These are phyloP conservation scores for Dicyrtoma fusca DNA, from an alignment of 2,888 invertebrate genomes.

Conservation along the genomic window DNA sequence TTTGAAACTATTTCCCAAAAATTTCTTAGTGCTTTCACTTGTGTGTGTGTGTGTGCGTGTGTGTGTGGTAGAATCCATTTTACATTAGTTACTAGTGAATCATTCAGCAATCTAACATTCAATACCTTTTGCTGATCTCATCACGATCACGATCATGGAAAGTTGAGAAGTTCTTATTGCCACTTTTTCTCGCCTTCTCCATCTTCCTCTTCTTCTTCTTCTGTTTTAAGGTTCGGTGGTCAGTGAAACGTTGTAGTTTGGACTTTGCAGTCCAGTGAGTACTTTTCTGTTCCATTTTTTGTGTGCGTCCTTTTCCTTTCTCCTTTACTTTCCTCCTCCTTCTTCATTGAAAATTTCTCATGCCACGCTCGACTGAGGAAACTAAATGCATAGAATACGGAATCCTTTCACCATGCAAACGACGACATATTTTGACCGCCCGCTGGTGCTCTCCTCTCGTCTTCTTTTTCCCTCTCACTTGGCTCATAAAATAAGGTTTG, in stretches of 20 bases:
- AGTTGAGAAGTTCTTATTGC: background rate
- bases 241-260: constrained; percentile 1
- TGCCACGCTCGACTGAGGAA: constrained; percentile 26
- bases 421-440: constrained; percentile 4
- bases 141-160: background rate
- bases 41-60: too few species aligned
- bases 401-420: background rate
- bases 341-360: constrained; percentile 21
- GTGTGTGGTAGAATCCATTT: too few species aligned
- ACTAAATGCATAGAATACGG: constrained; percentile 18
- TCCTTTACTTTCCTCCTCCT: background rate
- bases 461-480: background rate
- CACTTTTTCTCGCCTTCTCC: too few species aligned
- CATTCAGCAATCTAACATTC: background rate
- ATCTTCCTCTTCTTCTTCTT: background rate
- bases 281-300: constrained; percentile 3
- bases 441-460: background rate
- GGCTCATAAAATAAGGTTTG: background rate
- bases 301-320: background rate
- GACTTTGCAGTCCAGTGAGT: background rate
- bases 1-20: too few species aligned
- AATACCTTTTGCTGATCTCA: constrained; percentile 32
- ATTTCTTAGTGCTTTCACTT: too few species aligned
- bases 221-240: constrained; percentile 10
- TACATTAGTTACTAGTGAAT: too few species aligned